Base-by-base conservation (phyloP, 1,140 invertebrate genomes). In the Formica exsecta region DNA sequence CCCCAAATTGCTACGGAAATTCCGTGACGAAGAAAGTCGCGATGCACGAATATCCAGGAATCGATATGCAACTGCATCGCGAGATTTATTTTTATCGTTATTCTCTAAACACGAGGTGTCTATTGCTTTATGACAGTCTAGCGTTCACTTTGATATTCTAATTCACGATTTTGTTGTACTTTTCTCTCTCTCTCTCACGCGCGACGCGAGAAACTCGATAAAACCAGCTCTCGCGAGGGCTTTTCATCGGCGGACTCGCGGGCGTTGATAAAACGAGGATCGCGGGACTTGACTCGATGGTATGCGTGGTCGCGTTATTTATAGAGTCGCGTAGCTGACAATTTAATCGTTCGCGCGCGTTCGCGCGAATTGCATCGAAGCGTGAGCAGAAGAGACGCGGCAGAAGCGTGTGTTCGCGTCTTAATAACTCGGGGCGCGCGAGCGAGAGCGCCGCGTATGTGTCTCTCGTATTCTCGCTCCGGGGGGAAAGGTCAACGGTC, bases 261-360 rank as follows among this genome's bases (percentile, higher is more conserved):
- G 54, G 79, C 79, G 68, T 83, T 83, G 79, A 87, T 90, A 70
- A 89, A 87, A 90, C 79, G 85, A 79, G 87, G 68, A 87, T 87
- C 74, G 75, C 81, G 75, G 65, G 83, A 85, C 68, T 74, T 68
- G 68, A 74, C 79, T 74, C 79, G 79, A 29, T 38, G 79, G 68
- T 83, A 83, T 83, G 79, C 84, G 87, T 32, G 32, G 32, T 89
- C 79, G 75, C 85, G 90, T 91, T 92, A 92, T 92, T 92, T 92
- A 92, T 92, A 92, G 91, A 92, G 88, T 71, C 90, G 86, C 90
- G 88, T 89, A 85, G 86, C 86, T 89, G 90, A 92, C 91, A 91
- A 92, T 92, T 92, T 92, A 92, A 92, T 92, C 91, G 88, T 89
- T 81, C 86, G 86, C 87, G 70, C 83, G 83, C 83, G 89, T 85